Conservation (phyloP, 2,113 vertebrate genomes). For the Mugil cephalus region DNA sequence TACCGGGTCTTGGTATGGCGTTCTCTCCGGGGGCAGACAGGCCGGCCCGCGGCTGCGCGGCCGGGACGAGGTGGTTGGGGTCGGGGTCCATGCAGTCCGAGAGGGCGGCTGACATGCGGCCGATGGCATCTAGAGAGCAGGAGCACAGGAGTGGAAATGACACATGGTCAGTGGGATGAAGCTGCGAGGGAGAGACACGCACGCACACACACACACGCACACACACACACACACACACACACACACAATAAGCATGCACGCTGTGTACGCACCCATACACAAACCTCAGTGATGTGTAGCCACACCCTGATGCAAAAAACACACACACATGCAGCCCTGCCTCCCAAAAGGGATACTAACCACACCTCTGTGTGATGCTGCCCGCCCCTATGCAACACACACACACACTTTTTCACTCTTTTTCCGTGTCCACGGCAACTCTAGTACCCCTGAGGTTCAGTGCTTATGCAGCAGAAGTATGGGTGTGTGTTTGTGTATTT, state of each 20-base stretch:
- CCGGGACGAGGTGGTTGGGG: slow-evolving; percentile 54
- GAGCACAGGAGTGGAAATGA: slow-evolving; percentile 64
- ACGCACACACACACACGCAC: slow-evolving; percentile 36
- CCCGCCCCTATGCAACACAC: slow-evolving; percentile 19
- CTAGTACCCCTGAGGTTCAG: slow-evolving; percentile 59
- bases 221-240: slow-evolving; percentile 40
- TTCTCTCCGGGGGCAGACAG: slow-evolving; percentile 60
- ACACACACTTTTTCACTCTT: slow-evolving; percentile 10
- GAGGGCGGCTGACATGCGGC: slow-evolving; percentile 65
- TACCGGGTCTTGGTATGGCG: slow-evolving; percentile 76
- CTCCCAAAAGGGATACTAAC: slow-evolving; percentile 40
- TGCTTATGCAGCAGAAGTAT: slow-evolving; percentile 77
- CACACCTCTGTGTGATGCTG: slow-evolving; percentile 65
- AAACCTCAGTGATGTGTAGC: slow-evolving; percentile 44
- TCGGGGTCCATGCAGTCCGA: slow-evolving; percentile 60
- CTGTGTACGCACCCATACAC: slow-evolving; percentile 29
- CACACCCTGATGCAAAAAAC: slow-evolving; percentile 50
- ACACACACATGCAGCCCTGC: slow-evolving; percentile 25
- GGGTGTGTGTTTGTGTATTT: slow-evolving; percentile 47
- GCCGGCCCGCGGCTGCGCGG: slow-evolving; percentile 49
- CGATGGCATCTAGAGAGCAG: slow-evolving; percentile 68
- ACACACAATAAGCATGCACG: too few relatives aligned
- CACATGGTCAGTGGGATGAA: slow-evolving; percentile 61
- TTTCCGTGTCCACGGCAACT: slow-evolving; percentile 57
- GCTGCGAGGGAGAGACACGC: slow-evolving; percentile 27